Percentiles rank a stretch among this genome's conserved stretches.
These are phyloP conservation scores for Pteria penguin DNA, from an alignment of 2,888 invertebrate genomes.

Conservation along the genomic window DNA sequence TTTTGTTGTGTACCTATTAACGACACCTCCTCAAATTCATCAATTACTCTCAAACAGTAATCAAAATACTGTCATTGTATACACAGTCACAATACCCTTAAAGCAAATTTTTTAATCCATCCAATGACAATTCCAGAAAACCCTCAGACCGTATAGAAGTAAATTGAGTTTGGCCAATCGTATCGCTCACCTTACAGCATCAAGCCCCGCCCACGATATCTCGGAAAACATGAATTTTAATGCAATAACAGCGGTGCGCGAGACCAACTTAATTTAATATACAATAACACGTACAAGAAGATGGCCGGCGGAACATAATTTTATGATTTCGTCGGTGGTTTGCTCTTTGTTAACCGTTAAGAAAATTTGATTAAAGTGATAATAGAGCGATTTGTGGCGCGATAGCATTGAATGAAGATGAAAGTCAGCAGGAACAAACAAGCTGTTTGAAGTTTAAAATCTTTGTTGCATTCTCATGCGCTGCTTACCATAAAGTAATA, in stretches of 20 bases:
- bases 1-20: neutral
- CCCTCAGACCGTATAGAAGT: constrained; percentile 17
- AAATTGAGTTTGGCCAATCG: constrained; percentile 8
- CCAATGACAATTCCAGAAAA: constrained; percentile 25
- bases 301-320: constrained; percentile 4
- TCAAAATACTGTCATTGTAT: constrained; percentile 17
- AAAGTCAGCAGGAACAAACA: constrained; percentile 2
- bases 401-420: neutral
- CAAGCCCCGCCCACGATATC: neutral
- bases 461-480: neutral
- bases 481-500: neutral
- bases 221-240: constrained; percentile 4
- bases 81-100: constrained; percentile 6
- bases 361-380: constrained; percentile 27
- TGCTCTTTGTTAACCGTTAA: constrained; percentile 24
- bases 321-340: neutral
- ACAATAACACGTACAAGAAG: neutral
- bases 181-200: neutral
- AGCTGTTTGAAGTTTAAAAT: neutral
- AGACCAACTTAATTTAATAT: constrained; percentile 10
- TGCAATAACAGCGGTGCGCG: neutral
- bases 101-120: neutral
- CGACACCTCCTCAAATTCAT: constrained; percentile 6
- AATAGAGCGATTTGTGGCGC: constrained; percentile 5
- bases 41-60: constrained; percentile 17